Conservation (phyloP, 2,113 vertebrate species). For the Columba janthina region DNA sequence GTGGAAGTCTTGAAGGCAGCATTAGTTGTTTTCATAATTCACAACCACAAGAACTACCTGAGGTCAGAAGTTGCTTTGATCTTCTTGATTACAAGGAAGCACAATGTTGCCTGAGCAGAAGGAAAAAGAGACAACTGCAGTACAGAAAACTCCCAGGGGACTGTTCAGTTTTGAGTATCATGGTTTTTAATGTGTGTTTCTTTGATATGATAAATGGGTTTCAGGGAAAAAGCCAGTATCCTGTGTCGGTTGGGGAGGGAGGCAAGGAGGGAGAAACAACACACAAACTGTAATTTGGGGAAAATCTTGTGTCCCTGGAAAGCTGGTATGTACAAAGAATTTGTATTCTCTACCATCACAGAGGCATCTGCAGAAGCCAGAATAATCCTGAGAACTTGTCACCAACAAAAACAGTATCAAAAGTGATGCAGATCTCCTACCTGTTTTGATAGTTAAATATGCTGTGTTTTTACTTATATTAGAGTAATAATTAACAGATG, state of each 20-base stretch:
- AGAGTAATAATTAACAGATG: neutral
- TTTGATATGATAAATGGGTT: neutral
- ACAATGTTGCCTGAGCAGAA: neutral
- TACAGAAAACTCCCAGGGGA: neutral
- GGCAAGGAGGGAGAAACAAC: neutral
- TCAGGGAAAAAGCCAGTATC: neutral
- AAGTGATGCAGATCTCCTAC: neutral
- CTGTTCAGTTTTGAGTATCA: neutral
- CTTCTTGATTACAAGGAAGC: neutral
- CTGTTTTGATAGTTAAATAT: neutral
- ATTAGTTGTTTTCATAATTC: neutral
- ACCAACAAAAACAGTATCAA: neutral
- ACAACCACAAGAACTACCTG: neutral
- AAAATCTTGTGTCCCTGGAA: neutral
- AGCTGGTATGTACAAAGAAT: neutral
- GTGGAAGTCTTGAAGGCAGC: neutral
- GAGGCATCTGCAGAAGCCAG: neutral
- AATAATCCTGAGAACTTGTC: neutral
- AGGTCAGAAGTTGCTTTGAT: constrained; percentile 1
- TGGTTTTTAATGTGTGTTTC: neutral
- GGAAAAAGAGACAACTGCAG: neutral
- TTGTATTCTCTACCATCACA: neutral
- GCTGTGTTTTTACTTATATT: neutral
- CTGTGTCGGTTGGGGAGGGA: neutral
- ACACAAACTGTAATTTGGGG: neutral